These are phyloP conservation scores for Pyrrhosoma nymphula DNA, from an alignment of 2,888 invertebrate genomes.

Conservation along the genomic window DNA sequence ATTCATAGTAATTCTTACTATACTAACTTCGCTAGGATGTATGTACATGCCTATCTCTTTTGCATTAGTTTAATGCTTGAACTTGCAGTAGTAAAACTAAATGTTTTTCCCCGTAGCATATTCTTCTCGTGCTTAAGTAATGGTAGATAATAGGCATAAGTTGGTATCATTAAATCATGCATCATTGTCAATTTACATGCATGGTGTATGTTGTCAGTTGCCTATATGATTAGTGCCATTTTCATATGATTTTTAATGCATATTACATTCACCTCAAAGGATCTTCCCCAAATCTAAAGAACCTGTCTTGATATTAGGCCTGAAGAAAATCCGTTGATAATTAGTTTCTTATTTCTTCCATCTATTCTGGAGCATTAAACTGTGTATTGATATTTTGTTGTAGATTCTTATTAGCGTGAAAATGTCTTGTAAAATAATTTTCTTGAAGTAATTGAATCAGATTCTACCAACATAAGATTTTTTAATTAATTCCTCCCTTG, in stretches of 20 bases:
- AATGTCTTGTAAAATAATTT: too few relatives aligned
- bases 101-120: background rate
- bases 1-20: background rate
- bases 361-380: background rate
- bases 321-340: background rate
- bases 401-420: background rate
- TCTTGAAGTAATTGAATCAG: too few relatives aligned
- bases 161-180: background rate
- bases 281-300: background rate
- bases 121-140: background rate
- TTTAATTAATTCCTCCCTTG: too few relatives aligned
- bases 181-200: background rate
- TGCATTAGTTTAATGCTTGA: background rate
- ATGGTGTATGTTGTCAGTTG: background rate
- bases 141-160: background rate
- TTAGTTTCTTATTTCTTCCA: background rate
- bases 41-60: background rate
- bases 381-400: background rate
- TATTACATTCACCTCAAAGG: background rate
- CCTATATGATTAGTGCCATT: background rate
- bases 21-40: background rate
- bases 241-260: background rate
- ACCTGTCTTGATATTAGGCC: background rate
- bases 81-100: background rate
- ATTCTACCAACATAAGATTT: too few relatives aligned